These are phyloP conservation scores for Danio kyathit DNA, from an alignment of 2,797 vertebrate species.

Conservation along the genomic window DNA sequence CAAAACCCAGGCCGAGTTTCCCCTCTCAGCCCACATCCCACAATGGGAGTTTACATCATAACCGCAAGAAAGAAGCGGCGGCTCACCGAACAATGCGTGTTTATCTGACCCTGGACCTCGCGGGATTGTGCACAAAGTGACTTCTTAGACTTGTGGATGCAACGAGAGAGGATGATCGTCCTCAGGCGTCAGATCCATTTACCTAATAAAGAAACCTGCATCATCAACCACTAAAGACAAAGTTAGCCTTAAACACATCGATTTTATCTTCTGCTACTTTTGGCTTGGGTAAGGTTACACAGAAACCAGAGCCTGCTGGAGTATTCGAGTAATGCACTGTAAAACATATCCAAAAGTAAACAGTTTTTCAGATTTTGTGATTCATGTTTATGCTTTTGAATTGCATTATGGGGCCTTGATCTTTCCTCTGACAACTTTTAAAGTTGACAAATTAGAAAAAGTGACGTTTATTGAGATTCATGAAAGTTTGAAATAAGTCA, in stretches of 20 bases:
- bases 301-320: conserved; percentile 79
- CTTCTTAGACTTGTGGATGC: conserved; percentile 77
- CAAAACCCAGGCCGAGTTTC: conserved; percentile 56
- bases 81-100: conserved; percentile 77
- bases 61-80: conserved; percentile 69
- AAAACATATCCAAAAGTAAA: conserved; percentile 53
- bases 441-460: too few relatives aligned
- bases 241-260: conserved; percentile 13
- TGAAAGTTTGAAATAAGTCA: too few relatives aligned
- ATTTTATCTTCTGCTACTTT: conserved; percentile 66
- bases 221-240: not conserved
- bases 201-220: not conserved
- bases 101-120: conserved; percentile 80
- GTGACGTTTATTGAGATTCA: too few relatives aligned
- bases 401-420: too few relatives aligned
- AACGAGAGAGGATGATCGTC: conserved; percentile 45
- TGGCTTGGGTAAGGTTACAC: conserved; percentile 76
- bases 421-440: too few relatives aligned
- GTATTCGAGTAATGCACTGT: conserved; percentile 71
- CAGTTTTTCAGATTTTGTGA: too few relatives aligned
- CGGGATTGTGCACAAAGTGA: conserved; percentile 76
- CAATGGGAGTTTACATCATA: conserved; percentile 75
- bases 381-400: too few relatives aligned
- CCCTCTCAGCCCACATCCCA: conserved; percentile 65
- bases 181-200: not conserved